Conservation (phyloP, 2,113 vertebrate species). For the Istiophorus platypterus region DNA sequence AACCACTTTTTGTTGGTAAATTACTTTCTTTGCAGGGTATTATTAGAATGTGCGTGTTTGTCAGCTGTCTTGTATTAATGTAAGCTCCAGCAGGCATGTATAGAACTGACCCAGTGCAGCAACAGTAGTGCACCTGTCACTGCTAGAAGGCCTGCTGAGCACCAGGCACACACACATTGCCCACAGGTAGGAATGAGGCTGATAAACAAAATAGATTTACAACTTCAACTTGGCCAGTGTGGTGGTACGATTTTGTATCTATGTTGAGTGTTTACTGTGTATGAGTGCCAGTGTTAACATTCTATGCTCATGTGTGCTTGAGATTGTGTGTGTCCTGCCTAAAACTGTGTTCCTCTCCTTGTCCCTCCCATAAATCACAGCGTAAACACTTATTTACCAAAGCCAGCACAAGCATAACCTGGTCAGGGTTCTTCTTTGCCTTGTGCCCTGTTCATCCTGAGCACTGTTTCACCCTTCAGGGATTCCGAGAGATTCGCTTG, state of each 20-base stretch:
- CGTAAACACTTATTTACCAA: slow-evolving; percentile 49
- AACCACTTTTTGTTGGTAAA: slow-evolving; percentile 42
- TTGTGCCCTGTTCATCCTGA: slow-evolving; percentile 35
- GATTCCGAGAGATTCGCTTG: slow-evolving; percentile 28
- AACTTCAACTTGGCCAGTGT: background rate
- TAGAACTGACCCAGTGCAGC: slow-evolving; percentile 27
- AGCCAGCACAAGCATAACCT: slow-evolving; percentile 50
- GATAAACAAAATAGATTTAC: slow-evolving; percentile 8
- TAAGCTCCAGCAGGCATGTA: slow-evolving; percentile 25
- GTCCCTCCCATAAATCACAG: slow-evolving; percentile 54
- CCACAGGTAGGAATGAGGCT: slow-evolving; percentile 3
- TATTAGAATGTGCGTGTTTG: slow-evolving; percentile 40
- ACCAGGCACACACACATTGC: slow-evolving; percentile 6
- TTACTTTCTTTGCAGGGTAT: slow-evolving; percentile 43
- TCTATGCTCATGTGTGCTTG: background rate
- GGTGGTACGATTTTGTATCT: background rate
- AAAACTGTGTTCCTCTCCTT: slow-evolving; percentile 20
- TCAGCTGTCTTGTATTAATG: slow-evolving; percentile 51
- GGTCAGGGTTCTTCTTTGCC: slow-evolving; percentile 48
- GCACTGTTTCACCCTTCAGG: slow-evolving; percentile 44
- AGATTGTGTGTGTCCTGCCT: slow-evolving; percentile 19
- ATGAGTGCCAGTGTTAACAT: background rate
- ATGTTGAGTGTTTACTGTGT: slow-evolving; percentile 3
- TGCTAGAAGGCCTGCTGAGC: slow-evolving; percentile 21
- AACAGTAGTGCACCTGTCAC: slow-evolving; percentile 30